Evolutionary conservation across 2,888 invertebrate species (phyloP), one percentile per base, ranked within the genome.

Genomic region (Chydorus sphaericus): DNA sequence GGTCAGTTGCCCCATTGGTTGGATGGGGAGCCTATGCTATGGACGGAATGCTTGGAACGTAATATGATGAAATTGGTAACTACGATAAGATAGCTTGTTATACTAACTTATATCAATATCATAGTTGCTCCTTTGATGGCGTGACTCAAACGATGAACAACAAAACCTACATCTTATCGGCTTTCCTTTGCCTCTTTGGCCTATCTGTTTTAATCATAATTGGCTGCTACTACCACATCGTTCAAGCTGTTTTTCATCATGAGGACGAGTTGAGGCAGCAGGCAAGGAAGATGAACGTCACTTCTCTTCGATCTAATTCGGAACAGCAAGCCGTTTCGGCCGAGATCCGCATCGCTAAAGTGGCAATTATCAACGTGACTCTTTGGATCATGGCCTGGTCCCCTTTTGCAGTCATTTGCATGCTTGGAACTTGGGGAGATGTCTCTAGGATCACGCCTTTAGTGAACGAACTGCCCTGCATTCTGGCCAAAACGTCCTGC

Each of bases 361-460:
- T 62, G 55, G 90, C 91, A 54, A 73, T 92, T 66, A 86, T 86
- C 77, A 91, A 90, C 59, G 87, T 92, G 65, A 79, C 85, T 0
- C 72, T 91, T 62, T 93, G 90, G 87, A 84, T 91, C 73, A 79
- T 89, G 77, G 90, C 90, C 52, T 92, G 92, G 92, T 86, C 88
- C 26, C 90, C 90, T 7, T 90, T 90, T 66, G 71, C 87, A 61
- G 79, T 88, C 55, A 84, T 89, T 66, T 88, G 89, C 70, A 83
- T 77, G 66, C 74, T 82, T 60, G 89, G 89, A 44, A 79, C 88
- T 55, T 86, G 89, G 66, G 64, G 63, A 10, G 81, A 84, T 64
- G 77, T 78, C 57, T 75, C 77, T 38, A 79, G 78, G 49, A 80
- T 89, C 63, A 83, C 77, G 61, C 89, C 89, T n/a, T 73, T 89